Base-by-base conservation (phyloP, 1,140 invertebrate species). In the Lepidurus couesii region DNA sequence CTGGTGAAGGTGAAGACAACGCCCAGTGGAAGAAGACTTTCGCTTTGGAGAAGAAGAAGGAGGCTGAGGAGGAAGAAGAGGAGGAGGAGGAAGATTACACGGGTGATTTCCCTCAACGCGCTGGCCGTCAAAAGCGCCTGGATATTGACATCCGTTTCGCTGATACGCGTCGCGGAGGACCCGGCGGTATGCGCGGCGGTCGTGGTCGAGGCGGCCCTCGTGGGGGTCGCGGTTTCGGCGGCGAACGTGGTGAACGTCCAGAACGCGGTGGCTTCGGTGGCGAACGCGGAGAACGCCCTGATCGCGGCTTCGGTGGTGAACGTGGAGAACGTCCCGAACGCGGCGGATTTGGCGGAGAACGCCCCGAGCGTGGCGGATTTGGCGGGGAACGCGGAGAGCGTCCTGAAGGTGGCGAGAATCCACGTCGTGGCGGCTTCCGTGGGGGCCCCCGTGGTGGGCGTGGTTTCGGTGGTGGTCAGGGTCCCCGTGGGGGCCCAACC, bases 1-100 rank as follows among this genome's bases (percentile, higher is more conserved):
- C 95, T 78, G 94, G 94, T 73, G 95, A 97, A 87, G 95, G 95
- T 47, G 94, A 96, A 84, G 94, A 96, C 84, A 88, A 91, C 73
- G 90, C 91, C 74, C 93, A 95, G 85, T 96, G 94, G 94, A 96
- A 96, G 85, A 96, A 96, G 82, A 93, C 95, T 89, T 93, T 93
- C 81, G 89, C 90, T 82, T 86, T 95, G 74, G 90, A 92, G 83
- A 93, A 92, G 85, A 94, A 94, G 85, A 91, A 92, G 83, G 90
- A 91, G 78, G 89, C 88, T 7, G 87, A 85, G 1, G 82, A 82
- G 13, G 86, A 83, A 9, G 89, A 90, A 1, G 89, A 90, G 7
- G 89, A 90, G 0, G 89, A 89, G 9, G 85, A 81, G 44, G 45
- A 84, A 81, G 84, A 86, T 26, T 83, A 85, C 65, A 47, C 76